Percentiles rank a stretch among this genome's conserved stretches.
Conservation (phyloP, 1,140 invertebrate species). For the Caenorhabditis inopinata region DNA sequence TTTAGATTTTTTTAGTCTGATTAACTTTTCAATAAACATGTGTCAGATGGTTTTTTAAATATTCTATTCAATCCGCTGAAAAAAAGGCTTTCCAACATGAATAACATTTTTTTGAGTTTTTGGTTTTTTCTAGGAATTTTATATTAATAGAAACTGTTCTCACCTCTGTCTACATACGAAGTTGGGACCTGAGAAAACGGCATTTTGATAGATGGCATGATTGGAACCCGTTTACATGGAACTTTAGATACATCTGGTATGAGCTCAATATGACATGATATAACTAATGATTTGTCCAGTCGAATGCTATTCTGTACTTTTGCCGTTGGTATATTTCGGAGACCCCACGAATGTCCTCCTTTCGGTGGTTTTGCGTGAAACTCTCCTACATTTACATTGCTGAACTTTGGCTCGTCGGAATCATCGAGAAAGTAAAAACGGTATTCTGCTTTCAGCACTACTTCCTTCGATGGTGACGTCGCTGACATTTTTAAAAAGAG, state of each 20-base stretch:
- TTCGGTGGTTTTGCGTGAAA: slow-evolving; percentile 66
- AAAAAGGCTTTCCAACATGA: too few species aligned
- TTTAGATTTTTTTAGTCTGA: too few species aligned
- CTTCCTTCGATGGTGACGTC: slow-evolving; percentile 57
- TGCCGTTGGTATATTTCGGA: slow-evolving; percentile 60
- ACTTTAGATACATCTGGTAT: slow-evolving; percentile 60
- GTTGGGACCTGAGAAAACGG: slow-evolving; percentile 16
- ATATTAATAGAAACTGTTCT: background rate
- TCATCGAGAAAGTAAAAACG: slow-evolving; percentile 65
- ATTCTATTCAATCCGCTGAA: too few species aligned
- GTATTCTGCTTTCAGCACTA: slow-evolving; percentile 62
- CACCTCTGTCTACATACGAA: background rate
- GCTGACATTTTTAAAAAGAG: slow-evolving; percentile 66
- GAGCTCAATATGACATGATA: slow-evolving; percentile 62
- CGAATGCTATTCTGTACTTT: slow-evolving; percentile 61
- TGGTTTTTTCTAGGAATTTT: too few species aligned
- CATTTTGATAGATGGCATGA: slow-evolving; percentile 42
- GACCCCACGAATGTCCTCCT: slow-evolving; percentile 65
- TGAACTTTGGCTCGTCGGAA: slow-evolving; percentile 48
- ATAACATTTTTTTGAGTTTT: too few species aligned
- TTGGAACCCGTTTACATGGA: slow-evolving; percentile 49
- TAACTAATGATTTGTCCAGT: slow-evolving; percentile 59
- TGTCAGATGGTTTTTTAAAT: too few species aligned
- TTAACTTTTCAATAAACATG: too few species aligned
- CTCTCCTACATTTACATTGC: slow-evolving; percentile 65